Evolutionary conservation across 2,888 invertebrate species (phyloP).

Genomic region (Drosophila rellima): DNA sequence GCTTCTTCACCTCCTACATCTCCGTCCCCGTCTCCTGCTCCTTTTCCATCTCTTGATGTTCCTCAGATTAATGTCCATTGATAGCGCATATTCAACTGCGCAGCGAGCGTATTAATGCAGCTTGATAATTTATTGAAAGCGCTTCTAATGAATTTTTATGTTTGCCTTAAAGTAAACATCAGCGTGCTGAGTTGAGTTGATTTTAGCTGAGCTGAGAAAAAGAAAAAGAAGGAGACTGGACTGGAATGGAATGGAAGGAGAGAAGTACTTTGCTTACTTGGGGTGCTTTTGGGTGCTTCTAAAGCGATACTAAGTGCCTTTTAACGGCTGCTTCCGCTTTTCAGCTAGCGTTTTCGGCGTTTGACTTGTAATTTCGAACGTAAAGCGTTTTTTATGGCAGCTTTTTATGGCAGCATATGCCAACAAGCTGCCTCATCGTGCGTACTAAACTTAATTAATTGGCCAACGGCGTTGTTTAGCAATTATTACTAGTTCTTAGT

Average conservation of each 20-base stretch:
- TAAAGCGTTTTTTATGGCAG: slow-evolving; percentile 61
- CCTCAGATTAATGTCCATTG: slow-evolving; percentile 71
- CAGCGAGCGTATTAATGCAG: slow-evolving; percentile 65
- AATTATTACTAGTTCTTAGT: slow-evolving; percentile 59
- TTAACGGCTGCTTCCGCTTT: slow-evolving; percentile 60
- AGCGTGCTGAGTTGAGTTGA: background rate
- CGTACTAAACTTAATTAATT: slow-evolving; percentile 77
- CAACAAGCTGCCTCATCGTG: slow-evolving; percentile 54
- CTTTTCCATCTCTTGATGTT: background rate
- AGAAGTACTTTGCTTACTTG: slow-evolving; percentile 15
- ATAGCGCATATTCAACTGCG: slow-evolving; percentile 72
- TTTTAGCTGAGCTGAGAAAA: background rate
- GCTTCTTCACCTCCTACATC: background rate
- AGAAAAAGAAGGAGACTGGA: background rate
- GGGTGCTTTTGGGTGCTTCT: slow-evolving; percentile 40
- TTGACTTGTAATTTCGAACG: slow-evolving; percentile 60
- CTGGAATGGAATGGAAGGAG: no score
- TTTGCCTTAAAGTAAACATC: slow-evolving; percentile 38
- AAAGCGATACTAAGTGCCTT: slow-evolving; percentile 60
- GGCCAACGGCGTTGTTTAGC: slow-evolving; percentile 58
- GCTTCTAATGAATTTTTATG: slow-evolving; percentile 74
- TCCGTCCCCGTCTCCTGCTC: background rate
- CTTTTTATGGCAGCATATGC: slow-evolving; percentile 56
- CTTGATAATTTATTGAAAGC: slow-evolving; percentile 80
- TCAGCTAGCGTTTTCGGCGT: slow-evolving; percentile 40